Percentiles rank a stretch among this genome's conserved stretches.
Evolutionary conservation across 2,113 vertebrate species (phyloP).

Genomic region (Brachyhypopomus gauderio): DNA sequence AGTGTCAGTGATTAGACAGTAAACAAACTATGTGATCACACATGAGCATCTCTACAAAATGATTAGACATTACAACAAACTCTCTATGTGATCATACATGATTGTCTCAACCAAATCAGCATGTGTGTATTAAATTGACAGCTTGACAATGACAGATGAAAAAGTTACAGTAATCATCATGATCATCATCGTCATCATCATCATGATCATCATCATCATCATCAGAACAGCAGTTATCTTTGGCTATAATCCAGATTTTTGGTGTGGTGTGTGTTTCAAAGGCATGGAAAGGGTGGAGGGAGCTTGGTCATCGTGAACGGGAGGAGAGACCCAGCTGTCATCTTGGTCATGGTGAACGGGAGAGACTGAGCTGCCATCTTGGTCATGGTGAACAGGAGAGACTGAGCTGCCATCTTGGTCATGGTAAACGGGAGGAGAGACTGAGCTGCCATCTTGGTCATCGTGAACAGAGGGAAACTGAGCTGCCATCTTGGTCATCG

Average conservation of each 20-base stretch:
- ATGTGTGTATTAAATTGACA: no score
- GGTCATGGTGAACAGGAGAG: neutral
- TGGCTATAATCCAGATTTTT: constrained; percentile 23
- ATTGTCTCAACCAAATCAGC: neutral
- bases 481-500: neutral
- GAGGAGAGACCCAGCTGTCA: constrained; percentile 3
- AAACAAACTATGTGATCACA: neutral
- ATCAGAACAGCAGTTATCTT: neutral
- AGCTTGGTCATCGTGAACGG: neutral
- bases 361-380: neutral
- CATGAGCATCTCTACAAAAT: neutral
- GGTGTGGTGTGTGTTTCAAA: constrained; percentile 37
- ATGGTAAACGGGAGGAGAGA: no score
- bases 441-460: no score
- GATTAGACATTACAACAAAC: neutral
- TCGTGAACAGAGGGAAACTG: no score
- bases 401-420: neutral
- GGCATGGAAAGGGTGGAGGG: neutral
- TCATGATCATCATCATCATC: neutral
- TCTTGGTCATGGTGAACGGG: no score
- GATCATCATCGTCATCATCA: neutral
- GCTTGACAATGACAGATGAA: no score
- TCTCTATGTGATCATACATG: neutral
- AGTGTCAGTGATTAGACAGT: no score
- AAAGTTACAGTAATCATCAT: neutral